phyloP scores from a whole-genome alignment of 2,888 invertebrate species.

The Drosophila peninsularis region DNA sequence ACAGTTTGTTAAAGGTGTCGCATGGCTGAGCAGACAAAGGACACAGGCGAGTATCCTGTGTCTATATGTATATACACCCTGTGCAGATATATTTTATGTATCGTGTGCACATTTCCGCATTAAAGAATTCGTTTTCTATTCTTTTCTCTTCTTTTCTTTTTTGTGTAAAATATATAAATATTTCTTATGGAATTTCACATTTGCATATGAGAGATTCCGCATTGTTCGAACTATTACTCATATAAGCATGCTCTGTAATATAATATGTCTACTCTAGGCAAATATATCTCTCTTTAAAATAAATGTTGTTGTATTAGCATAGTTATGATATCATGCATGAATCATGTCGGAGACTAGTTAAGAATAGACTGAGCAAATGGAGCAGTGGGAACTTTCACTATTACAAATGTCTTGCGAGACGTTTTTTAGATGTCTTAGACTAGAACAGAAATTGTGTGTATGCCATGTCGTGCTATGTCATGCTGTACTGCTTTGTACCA shows the following conservation, averaged over 20 bases:
- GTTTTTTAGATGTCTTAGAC: background rate
- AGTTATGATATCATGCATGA: conserved; percentile 16
- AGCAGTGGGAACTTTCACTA: background rate
- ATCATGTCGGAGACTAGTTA: background rate
- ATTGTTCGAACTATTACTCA: conserved; percentile 7
- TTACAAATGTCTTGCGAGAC: background rate
- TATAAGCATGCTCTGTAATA: background rate
- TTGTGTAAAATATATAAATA: background rate
- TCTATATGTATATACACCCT: background rate
- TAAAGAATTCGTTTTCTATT: background rate
- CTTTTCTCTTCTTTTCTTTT: background rate
- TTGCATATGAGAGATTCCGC: conserved; percentile 1
- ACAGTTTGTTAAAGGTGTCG: conserved; percentile 74
- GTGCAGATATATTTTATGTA: background rate
- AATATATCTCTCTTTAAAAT: background rate
- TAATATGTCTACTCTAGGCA: background rate
- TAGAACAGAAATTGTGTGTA: background rate
- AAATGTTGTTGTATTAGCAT: background rate
- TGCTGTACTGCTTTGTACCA: background rate
- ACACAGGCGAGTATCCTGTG: conserved; percentile 39
- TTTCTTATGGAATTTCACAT: conserved; percentile 1
- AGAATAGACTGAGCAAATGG: background rate
- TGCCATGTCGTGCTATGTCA: background rate
- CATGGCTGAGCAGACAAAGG: conserved; percentile 42
- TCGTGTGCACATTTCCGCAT: conserved; percentile 49